phyloP scores from a whole-genome alignment of 2,113 vertebrate species.

The Syrrhaptes paradoxus region DNA sequence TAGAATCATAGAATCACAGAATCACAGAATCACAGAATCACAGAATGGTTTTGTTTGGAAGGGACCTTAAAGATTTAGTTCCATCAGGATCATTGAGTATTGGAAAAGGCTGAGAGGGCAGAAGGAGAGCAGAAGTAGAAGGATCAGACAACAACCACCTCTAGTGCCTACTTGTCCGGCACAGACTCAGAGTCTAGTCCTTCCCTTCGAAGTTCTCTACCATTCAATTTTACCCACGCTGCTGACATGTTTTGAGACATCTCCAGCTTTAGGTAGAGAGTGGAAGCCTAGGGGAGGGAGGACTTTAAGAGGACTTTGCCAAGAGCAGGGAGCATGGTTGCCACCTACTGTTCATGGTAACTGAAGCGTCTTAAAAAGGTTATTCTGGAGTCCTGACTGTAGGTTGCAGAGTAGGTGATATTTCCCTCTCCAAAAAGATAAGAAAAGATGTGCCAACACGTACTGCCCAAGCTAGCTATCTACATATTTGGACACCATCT shows the following conservation, averaged over 20 bases:
- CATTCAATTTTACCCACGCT: background rate
- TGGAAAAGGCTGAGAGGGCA: background rate
- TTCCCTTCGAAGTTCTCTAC: background rate
- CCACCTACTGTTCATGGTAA: conserved; percentile 42
- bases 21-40: background rate
- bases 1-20: too few species aligned
- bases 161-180: background rate
- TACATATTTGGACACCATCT: background rate
- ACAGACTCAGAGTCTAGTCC: background rate
- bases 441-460: background rate
- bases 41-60: too few species aligned
- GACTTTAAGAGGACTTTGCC: background rate
- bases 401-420: background rate
- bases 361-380: background rate
- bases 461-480: background rate
- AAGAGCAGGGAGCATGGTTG: conserved; percentile 21
- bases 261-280: background rate
- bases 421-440: fast-evolving
- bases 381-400: background rate
- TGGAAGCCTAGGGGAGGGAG: background rate
- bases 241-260: background rate
- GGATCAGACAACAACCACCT: background rate
- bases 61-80: too few species aligned
- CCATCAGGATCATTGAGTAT: too few species aligned
- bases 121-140: background rate